Evolutionary conservation across 2,888 invertebrate species (phyloP).

Genomic region (Heliconius ethilla): DNA sequence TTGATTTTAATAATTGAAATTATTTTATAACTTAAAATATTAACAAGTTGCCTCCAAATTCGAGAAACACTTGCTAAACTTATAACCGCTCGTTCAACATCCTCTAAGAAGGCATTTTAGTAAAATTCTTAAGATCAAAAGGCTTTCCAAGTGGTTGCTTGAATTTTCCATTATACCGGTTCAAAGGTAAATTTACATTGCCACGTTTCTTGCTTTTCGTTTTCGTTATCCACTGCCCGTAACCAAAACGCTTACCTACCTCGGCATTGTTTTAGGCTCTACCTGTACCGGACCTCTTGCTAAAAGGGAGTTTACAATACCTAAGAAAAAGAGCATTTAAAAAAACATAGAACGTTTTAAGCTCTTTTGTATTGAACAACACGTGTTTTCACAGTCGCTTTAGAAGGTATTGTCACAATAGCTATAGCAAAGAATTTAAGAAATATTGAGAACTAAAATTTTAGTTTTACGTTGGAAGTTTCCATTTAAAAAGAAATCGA

Average conservation of each 20-base stretch:
- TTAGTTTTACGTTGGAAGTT: neutral
- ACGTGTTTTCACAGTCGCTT: conserved; percentile 19
- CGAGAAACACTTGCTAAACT: conserved; percentile 54
- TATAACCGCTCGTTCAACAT: conserved; percentile 53
- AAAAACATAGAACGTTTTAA: conserved; percentile 14
- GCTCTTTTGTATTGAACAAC: conserved; percentile 13
- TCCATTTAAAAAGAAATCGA: neutral
- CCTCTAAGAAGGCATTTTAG: conserved; percentile 61
- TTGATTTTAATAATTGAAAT: neutral
- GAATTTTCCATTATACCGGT: conserved; percentile 73
- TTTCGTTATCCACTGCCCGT: conserved; percentile 38
- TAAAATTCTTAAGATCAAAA: conserved; percentile 73
- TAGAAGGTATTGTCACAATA: conserved; percentile 18
- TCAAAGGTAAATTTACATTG: conserved; percentile 67
- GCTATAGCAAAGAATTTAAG: conserved; percentile 6
- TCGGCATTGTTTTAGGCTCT: conserved; percentile 13
- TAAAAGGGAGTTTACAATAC: conserved; percentile 13
- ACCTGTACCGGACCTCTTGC: conserved; percentile 20
- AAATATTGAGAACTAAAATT: neutral
- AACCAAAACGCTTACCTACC: conserved; percentile 28
- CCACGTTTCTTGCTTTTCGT: conserved; percentile 42
- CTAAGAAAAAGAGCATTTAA: conserved; percentile 25
- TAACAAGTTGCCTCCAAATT: conserved; percentile 49
- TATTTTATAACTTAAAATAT: conserved; percentile 1
- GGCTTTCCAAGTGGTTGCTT: conserved; percentile 70